These are phyloP conservation scores for Campodea augens DNA, from an alignment of 1,140 invertebrate genomes.

Conservation along the genomic window DNA sequence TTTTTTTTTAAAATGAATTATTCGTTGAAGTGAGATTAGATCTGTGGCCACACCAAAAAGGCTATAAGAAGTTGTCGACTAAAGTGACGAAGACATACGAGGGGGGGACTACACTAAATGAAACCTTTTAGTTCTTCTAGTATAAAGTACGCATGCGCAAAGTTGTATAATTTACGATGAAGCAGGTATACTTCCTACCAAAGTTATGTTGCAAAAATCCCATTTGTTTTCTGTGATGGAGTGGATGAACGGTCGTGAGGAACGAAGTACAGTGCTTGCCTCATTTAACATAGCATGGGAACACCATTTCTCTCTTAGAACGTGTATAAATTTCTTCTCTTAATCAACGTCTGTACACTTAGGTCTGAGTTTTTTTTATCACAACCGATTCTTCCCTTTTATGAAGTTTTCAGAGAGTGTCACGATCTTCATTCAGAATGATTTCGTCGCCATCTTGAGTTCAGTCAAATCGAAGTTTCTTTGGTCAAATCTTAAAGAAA, in stretches of 20 bases:
- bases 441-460: no score
- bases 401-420: not conserved
- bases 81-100: no score
- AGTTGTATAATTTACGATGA: not conserved
- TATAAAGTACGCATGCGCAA: no score
- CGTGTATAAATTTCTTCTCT: not conserved
- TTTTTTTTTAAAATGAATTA: no score
- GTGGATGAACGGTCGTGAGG: not conserved
- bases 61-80: no score
- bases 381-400: not conserved
- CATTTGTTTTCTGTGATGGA: not conserved
- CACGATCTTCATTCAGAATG: no score
- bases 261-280: not conserved
- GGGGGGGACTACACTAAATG: no score
- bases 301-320: not conserved
- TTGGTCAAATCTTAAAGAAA: no score
- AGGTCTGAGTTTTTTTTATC: not conserved
- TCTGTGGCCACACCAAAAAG: no score
- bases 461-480: no score
- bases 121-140: no score
- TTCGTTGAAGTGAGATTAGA: no score
- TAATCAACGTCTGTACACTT: not conserved
- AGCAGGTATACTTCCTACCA: not conserved
- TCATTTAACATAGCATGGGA: slow-evolving; percentile 1
- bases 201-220: not conserved